These are phyloP conservation scores for Stenichneumon culpator DNA, from an alignment of 2,888 invertebrate genomes.

Conservation along the genomic window DNA sequence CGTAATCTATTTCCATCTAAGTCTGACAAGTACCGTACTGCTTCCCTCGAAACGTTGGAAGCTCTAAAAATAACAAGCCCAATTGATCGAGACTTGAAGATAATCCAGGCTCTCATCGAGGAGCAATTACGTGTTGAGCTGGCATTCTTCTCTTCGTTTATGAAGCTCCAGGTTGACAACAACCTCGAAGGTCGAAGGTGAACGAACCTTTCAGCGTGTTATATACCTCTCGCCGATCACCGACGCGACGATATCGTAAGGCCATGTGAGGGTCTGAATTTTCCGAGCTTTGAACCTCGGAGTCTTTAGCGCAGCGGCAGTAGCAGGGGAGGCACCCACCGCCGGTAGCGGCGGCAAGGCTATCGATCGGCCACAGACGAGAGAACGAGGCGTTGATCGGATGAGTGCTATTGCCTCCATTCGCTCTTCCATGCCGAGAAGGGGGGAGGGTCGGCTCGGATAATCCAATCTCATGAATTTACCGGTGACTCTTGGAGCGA, in stretches of 20 bases:
- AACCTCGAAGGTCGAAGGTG: constrained; percentile 61
- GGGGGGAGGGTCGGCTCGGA: constrained; percentile 16
- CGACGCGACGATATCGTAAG: constrained; percentile 55
- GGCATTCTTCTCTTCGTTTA: neutral
- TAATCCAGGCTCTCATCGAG: neutral
- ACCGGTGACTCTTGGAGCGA: constrained; percentile 28
- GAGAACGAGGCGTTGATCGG: constrained; percentile 64
- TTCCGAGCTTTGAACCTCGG: constrained; percentile 54
- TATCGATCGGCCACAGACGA: constrained; percentile 58
- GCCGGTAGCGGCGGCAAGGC: constrained; percentile 6
- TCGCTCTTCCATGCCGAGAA: neutral
- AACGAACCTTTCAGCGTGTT: constrained; percentile 50
- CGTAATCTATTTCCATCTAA: too few species aligned
- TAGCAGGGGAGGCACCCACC: neutral
- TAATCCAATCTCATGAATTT: constrained; percentile 67
- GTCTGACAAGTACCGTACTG: too few species aligned
- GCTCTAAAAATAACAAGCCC: neutral
- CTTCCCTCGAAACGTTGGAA: neutral
- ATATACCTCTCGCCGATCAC: constrained; percentile 9
- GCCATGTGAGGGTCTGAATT: constrained; percentile 48
- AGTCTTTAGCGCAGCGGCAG: constrained; percentile 51
- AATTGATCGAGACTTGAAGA: neutral
- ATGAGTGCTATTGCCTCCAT: constrained; percentile 59
- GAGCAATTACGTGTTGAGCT: constrained; percentile 5
- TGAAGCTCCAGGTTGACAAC: constrained; percentile 37